Evolutionary conservation across 2,888 invertebrate species (phyloP).

Genomic region (Clistopyga incitator): DNA sequence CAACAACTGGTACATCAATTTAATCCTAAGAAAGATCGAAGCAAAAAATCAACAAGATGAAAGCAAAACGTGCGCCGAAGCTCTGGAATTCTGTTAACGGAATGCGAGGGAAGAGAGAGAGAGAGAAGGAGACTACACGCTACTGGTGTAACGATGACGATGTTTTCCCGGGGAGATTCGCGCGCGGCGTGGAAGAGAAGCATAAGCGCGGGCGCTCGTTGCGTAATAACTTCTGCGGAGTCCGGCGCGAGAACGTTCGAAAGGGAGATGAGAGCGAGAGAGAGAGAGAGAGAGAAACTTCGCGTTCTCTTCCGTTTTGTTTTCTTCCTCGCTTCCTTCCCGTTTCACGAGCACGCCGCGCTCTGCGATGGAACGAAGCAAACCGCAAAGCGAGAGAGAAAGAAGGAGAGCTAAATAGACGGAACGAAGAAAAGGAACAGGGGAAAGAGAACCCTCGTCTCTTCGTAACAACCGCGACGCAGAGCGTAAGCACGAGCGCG

Average conservation of each 20-base stretch:
- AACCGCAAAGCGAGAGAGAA: constrained; percentile 10
- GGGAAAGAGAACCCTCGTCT: not conserved
- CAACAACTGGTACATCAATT: not conserved
- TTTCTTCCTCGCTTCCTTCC: constrained; percentile 64
- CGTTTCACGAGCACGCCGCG: constrained; percentile 47
- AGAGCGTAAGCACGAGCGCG: constrained; percentile 13
- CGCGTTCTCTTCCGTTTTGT: constrained; percentile 66
- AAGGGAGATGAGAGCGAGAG: constrained; percentile 11
- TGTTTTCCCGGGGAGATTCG: constrained; percentile 64
- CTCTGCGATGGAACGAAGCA: not conserved
- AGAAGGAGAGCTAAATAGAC: constrained; percentile 1
- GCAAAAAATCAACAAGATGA: constrained; percentile 2
- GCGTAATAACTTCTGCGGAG: constrained; percentile 63
- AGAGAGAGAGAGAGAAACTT: constrained; percentile 9
- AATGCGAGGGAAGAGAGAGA: constrained; percentile 52
- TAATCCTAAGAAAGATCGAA: not conserved
- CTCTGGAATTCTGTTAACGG: constrained; percentile 65
- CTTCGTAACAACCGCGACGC: constrained; percentile 13
- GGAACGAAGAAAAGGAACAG: constrained; percentile 5
- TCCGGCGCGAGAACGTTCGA: constrained; percentile 42
- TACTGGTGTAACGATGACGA: constrained; percentile 59
- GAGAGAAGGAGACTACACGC: constrained; percentile 5
- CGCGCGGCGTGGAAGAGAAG: constrained; percentile 28
- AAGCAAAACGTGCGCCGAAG: constrained; percentile 43
- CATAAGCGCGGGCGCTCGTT: constrained; percentile 44